phyloP scores from a whole-genome alignment of 2,888 invertebrate species.

The Drosophila imparisetae region DNA sequence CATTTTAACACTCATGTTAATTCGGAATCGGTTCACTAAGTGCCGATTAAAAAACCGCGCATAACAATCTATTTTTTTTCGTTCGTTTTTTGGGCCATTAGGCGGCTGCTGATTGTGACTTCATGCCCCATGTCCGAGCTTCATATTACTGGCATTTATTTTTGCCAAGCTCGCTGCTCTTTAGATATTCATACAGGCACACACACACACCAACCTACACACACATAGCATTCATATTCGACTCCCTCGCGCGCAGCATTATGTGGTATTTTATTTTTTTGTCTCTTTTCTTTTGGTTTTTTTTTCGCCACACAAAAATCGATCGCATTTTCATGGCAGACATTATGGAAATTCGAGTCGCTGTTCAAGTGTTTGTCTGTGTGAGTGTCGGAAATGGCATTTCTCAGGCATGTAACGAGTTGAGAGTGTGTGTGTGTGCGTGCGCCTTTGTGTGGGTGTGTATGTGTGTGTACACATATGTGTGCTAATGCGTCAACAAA shows the following conservation, averaged over 20 bases:
- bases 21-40: conserved; percentile 43
- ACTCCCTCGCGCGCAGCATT: conserved; percentile 63
- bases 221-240: conserved; percentile 5
- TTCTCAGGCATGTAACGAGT: conserved; percentile 77
- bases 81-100: conserved; percentile 57
- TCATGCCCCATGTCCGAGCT: conserved; percentile 37
- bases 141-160: conserved; percentile 64
- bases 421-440: conserved; percentile 37
- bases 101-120: conserved; percentile 31
- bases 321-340: conserved; percentile 82
- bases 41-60: conserved; percentile 55
- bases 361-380: conserved; percentile 71
- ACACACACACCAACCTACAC: conserved; percentile 11
- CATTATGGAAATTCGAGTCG: conserved; percentile 82
- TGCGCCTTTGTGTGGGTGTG: conserved; percentile 3
- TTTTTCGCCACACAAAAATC: conserved; percentile 67
- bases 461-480: conserved; percentile 16
- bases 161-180: conserved; percentile 49
- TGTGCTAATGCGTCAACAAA: conserved; percentile 74
- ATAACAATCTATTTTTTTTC: conserved; percentile 31
- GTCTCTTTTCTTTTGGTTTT: conserved; percentile 10
- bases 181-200: conserved; percentile 66
- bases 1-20: conserved; percentile 63
- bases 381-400: conserved; percentile 77
- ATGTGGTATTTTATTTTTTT: conserved; percentile 37